Evolutionary conservation across 2,888 invertebrate genomes (phyloP).

Genomic region (Lasioglossum malachurum): DNA sequence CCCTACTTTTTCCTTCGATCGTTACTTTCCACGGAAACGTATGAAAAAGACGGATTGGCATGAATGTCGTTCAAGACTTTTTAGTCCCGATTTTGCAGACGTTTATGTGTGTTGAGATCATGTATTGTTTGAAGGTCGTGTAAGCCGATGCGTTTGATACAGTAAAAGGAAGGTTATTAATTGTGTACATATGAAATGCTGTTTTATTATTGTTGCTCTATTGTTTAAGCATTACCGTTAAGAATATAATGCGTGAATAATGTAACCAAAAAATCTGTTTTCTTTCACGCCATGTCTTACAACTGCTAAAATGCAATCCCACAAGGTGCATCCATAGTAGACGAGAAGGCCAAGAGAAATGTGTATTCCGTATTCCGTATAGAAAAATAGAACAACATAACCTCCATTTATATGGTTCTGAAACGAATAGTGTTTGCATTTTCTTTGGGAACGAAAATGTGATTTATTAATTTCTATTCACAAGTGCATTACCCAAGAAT

Average conservation of each 20-base stretch:
- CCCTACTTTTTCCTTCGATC: constrained; percentile 37
- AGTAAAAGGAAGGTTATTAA: constrained; percentile 60
- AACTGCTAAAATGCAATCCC: background rate
- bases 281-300: constrained; percentile 20
- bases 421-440: background rate
- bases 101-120: constrained; percentile 37
- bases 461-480: background rate
- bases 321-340: background rate
- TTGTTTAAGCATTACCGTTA: constrained; percentile 81
- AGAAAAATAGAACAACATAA: background rate
- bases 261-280: constrained; percentile 48
- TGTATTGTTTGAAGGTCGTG: constrained; percentile 20
- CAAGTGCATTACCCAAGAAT: background rate
- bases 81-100: constrained; percentile 64
- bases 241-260: constrained; percentile 76
- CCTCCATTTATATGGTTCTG: background rate
- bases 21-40: constrained; percentile 5
- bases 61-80: constrained; percentile 36
- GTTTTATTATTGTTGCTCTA: constrained; percentile 81
- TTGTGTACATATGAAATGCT: constrained; percentile 79
- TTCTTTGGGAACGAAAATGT: background rate
- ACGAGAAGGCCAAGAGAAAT: background rate
- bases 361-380: background rate
- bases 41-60: constrained; percentile 27
- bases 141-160: constrained; percentile 36